These are phyloP conservation scores for Eremophila alpestris DNA, from an alignment of 2,797 vertebrate genomes.

Conservation along the genomic window DNA sequence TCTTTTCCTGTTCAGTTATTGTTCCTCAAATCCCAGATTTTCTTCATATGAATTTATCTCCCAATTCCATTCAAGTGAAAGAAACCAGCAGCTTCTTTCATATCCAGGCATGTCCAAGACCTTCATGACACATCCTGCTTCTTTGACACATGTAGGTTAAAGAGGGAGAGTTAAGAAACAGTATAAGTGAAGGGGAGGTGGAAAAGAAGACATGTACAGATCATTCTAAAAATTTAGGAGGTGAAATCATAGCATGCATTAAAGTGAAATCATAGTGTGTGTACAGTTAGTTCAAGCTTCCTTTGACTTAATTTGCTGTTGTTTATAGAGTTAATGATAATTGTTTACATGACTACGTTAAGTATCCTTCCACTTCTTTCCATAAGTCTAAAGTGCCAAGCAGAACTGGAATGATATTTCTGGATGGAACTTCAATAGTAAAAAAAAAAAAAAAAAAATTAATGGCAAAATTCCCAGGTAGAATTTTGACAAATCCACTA, in stretches of 20 bases:
- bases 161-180: neutral
- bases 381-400: neutral
- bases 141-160: neutral
- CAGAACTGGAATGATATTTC: neutral
- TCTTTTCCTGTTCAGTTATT: neutral
- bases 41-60: neutral
- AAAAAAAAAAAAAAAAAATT: neutral
- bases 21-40: neutral
- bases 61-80: neutral
- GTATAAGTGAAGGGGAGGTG: neutral
- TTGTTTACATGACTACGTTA: neutral
- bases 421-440: neutral
- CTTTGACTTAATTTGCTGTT: neutral
- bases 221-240: neutral
- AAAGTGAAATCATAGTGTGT: neutral
- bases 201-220: neutral
- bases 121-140: neutral
- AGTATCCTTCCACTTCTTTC: neutral
- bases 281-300: neutral
- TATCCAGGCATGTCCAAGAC: neutral
- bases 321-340: neutral
- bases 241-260: neutral
- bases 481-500: neutral
- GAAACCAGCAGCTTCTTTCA: neutral
- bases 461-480: constrained; percentile 17